Conservation (phyloP, 2,797 vertebrate genomes). For the Myotis planiceps region DNA sequence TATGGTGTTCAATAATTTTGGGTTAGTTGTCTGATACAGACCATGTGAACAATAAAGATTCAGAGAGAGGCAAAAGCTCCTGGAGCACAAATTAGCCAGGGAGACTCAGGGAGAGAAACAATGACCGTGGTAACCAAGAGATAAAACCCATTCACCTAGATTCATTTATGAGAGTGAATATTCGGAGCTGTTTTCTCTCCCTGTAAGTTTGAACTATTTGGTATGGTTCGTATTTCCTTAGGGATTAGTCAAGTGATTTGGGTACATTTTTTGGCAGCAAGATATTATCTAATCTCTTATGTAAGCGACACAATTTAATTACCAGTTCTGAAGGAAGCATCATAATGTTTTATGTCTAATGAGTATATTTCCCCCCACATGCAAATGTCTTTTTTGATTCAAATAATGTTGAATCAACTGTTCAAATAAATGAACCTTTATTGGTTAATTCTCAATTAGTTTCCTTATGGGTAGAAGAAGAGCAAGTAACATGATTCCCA, state of each 20-base stretch:
- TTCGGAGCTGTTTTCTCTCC: neutral
- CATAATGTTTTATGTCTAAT: neutral
- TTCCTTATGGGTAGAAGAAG: neutral
- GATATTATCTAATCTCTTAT: neutral
- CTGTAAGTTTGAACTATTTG: neutral
- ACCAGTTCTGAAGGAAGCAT: neutral
- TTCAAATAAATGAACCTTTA: neutral
- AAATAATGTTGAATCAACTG: neutral
- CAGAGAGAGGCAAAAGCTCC: neutral
- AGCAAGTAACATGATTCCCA: neutral
- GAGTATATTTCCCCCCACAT: neutral
- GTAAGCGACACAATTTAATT: slow-evolving; percentile 2
- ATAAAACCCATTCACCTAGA: neutral
- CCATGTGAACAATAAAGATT: neutral
- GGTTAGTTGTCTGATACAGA: neutral
- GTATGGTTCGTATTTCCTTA: slow-evolving; percentile 1
- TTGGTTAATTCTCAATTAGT: neutral
- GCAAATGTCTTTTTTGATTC: neutral
- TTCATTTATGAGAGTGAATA: neutral
- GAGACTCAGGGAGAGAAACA: neutral
- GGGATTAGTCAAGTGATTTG: neutral
- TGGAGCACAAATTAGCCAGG: neutral
- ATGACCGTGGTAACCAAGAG: neutral
- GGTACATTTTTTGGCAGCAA: neutral
- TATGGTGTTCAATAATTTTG: neutral